A percentile compares a stretch with the other conserved stretches of the same genome.
These are phyloP conservation scores for Limenitis camilla DNA, from an alignment of 2,888 invertebrate species.

Conservation along the genomic window DNA sequence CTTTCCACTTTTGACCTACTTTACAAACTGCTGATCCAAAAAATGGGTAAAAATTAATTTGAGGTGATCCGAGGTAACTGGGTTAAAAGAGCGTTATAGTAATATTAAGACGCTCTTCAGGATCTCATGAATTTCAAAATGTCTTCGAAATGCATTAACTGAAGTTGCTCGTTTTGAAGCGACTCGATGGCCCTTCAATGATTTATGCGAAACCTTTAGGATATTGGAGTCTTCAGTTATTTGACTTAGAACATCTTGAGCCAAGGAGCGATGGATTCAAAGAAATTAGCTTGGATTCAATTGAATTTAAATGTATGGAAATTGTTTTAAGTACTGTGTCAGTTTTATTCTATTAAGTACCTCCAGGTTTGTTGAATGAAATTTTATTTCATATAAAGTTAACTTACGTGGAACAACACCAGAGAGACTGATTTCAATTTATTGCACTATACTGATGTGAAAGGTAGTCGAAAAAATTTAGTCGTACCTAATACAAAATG, in stretches of 20 bases:
- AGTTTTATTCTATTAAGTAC: background rate
- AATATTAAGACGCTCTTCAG: slow-evolving; percentile 30
- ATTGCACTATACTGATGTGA: too few species aligned
- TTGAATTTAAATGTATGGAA: background rate
- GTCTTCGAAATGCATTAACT: slow-evolving; percentile 35
- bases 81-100: slow-evolving; percentile 18
- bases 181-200: slow-evolving; percentile 30
- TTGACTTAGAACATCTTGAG: slow-evolving; percentile 10
- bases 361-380: too few species aligned
- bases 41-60: background rate
- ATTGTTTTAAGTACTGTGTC: background rate
- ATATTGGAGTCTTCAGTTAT: slow-evolving; percentile 23
- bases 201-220: slow-evolving; percentile 31
- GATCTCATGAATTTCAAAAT: slow-evolving; percentile 38
- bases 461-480: too few species aligned
- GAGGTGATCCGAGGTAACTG: background rate
- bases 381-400: too few species aligned
- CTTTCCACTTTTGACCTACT: too few species aligned
- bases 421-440: too few species aligned
- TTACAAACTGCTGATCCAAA: background rate
- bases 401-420: too few species aligned
- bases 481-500: too few species aligned
- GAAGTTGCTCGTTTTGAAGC: slow-evolving; percentile 28
- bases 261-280: slow-evolving; percentile 7
- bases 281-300: slow-evolving; percentile 10